Evolutionary conservation across 2,113 vertebrate genomes (phyloP).

Genomic region (Todiramphus saurophagus): DNA sequence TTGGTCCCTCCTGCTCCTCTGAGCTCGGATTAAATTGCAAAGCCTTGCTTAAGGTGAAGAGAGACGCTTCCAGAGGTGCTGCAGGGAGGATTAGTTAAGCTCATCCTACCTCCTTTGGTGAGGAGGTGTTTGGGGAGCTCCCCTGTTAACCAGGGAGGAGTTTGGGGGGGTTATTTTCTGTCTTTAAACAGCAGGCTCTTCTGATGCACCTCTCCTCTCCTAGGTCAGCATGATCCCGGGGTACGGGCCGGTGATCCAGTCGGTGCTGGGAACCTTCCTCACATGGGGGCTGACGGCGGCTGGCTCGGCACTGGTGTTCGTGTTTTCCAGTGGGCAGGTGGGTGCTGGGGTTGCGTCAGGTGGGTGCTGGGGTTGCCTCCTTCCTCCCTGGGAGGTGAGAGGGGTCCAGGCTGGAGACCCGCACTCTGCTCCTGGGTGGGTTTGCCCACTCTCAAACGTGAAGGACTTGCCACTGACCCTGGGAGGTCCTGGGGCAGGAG

Average conservation of each 20-base stretch:
- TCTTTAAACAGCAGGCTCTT: rapidly evolving
- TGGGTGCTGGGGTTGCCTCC: constrained; percentile 30
- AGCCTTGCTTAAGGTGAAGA: rapidly evolving
- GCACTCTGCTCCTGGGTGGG: rapidly evolving
- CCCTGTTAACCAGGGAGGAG: rapidly evolving
- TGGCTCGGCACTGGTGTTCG: constrained; percentile 88
- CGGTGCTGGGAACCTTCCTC: constrained; percentile 89
- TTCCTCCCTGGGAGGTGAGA: rapidly evolving
- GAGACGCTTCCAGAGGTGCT: rapidly evolving
- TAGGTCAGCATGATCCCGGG: constrained; percentile 84
- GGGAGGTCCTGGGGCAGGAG: background rate
- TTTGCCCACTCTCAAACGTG: background rate
- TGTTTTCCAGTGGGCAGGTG: constrained; percentile 91
- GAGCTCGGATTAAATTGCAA: rapidly evolving
- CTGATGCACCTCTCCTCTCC: rapidly evolving
- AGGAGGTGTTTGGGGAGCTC: background rate
- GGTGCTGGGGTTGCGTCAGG: constrained; percentile 71
- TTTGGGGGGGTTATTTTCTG: background rate
- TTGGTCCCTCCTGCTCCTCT: background rate
- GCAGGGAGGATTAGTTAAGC: background rate
- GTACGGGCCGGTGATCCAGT: constrained; percentile 82
- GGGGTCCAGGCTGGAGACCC: rapidly evolving
- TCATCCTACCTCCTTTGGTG: rapidly evolving
- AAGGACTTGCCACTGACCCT: rapidly evolving
- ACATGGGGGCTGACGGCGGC: constrained; percentile 94